These are phyloP conservation scores for Macaca nemestrina DNA, from an alignment of 2,113 vertebrate genomes.

Conservation along the genomic window DNA sequence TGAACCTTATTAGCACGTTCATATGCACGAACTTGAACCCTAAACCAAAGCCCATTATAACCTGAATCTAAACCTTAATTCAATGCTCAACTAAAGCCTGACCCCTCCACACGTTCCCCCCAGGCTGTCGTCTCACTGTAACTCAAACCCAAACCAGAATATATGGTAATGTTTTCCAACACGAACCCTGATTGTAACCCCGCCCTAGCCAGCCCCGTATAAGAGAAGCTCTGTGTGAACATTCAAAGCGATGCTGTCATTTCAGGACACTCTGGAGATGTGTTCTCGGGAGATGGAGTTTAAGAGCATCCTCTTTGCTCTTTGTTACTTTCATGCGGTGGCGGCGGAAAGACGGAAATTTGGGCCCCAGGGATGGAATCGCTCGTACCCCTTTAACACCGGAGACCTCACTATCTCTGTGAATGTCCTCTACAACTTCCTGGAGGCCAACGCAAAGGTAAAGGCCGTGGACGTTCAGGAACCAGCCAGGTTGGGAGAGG, in stretches of 20 bases:
- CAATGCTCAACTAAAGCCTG: not conserved
- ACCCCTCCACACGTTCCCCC: not conserved
- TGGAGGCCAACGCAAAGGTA: conserved; percentile 95
- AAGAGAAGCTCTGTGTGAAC: not conserved
- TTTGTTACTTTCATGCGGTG: conserved; percentile 97
- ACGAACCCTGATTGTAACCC: accelerated
- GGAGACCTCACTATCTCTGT: conserved; percentile 97
- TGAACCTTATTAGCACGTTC: not conserved
- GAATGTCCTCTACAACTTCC: conserved; percentile 94
- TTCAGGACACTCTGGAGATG: conserved; percentile 96
- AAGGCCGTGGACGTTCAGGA: not conserved
- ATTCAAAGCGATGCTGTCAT: not conserved
- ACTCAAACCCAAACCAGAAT: not conserved
- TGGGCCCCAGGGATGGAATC: conserved; percentile 97
- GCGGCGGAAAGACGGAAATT: conserved; percentile 95
- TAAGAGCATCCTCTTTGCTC: conserved; percentile 94
- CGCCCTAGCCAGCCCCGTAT: accelerated
- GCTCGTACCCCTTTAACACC: conserved; percentile 93
- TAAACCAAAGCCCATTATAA: not conserved
- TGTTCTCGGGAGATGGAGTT: conserved; percentile 94
- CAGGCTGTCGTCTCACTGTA: not conserved
- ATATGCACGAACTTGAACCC: accelerated
- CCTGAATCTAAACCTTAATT: not conserved
- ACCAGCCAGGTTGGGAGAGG: not conserved
- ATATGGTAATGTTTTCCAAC: accelerated